Evolutionary conservation across 2,113 vertebrate species (phyloP).

Genomic region (Piaya cayana): DNA sequence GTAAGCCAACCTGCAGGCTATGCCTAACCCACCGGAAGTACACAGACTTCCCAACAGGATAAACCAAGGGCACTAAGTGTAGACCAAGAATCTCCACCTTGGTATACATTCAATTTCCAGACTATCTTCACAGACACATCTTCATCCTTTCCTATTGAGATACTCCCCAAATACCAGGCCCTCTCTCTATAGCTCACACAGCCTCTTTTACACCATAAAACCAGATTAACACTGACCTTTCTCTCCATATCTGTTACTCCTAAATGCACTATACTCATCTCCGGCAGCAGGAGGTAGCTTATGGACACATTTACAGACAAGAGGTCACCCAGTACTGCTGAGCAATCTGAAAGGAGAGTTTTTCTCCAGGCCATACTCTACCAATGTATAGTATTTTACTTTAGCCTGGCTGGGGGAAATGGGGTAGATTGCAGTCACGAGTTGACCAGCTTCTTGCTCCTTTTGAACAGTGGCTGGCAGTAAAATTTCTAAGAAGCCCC

Average conservation of each 20-base stretch:
- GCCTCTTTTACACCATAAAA: accelerated
- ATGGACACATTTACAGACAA: not conserved
- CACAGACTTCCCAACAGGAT: not conserved
- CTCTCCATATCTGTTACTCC: not conserved
- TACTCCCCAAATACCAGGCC: accelerated
- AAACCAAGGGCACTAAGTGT: not conserved
- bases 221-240: not conserved
- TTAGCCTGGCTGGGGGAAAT: not conserved
- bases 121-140: not conserved
- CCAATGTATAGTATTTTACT: not conserved
- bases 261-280: not conserved
- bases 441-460: not conserved
- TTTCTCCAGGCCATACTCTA: not conserved
- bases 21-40: not conserved
- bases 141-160: not conserved
- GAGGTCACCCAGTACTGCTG: not conserved
- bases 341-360: not conserved
- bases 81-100: not conserved
- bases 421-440: not conserved
- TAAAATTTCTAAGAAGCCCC: not conserved
- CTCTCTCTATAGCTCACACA: not conserved
- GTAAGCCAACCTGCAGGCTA: not conserved
- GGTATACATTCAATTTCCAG: not conserved
- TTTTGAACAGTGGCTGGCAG: not conserved
- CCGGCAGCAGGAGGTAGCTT: not conserved